Conservation (phyloP, 2,797 vertebrate genomes). For the Sebastes oblongus region DNA sequence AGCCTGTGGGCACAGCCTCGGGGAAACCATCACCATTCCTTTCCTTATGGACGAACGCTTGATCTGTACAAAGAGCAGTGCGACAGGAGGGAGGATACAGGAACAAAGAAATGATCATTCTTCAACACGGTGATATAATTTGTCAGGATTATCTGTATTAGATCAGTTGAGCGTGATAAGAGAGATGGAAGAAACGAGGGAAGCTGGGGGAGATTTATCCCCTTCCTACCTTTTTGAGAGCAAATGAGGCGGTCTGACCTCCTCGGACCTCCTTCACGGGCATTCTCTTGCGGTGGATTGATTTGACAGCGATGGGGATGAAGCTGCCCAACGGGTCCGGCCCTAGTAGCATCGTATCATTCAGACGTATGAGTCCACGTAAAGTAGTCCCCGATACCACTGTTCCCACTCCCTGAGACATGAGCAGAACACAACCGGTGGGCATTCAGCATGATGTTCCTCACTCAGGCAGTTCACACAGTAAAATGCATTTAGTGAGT, state of each 20-base stretch:
- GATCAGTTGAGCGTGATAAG: not conserved
- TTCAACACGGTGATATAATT: not conserved
- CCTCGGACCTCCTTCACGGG: conserved; percentile 97
- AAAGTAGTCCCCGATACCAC: conserved; percentile 97
- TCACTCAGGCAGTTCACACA: not conserved
- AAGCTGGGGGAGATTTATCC: not conserved
- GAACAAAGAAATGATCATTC: not conserved
- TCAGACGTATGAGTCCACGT: conserved; percentile 94
- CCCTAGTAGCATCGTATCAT: conserved; percentile 95
- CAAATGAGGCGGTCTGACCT: conserved; percentile 97
- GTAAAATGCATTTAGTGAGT: not conserved
- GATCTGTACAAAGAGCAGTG: conserved; percentile 79
- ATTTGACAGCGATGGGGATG: conserved; percentile 95
- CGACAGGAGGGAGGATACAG: not conserved
- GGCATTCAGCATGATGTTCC: not conserved
- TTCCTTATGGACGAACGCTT: conserved; percentile 98
- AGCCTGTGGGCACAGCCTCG: conserved; percentile 93
- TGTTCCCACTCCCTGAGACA: conserved; percentile 92
- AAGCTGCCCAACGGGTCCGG: conserved; percentile 97
- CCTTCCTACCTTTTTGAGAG: conserved; percentile 92
- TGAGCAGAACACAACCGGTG: not conserved
- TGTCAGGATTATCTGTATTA: not conserved
- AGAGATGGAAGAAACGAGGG: not conserved
- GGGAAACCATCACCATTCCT: conserved; percentile 99
- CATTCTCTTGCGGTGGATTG: conserved; percentile 99